phyloP scores from a whole-genome alignment of 1,140 invertebrate genomes.

The Littorina saxatilis region DNA sequence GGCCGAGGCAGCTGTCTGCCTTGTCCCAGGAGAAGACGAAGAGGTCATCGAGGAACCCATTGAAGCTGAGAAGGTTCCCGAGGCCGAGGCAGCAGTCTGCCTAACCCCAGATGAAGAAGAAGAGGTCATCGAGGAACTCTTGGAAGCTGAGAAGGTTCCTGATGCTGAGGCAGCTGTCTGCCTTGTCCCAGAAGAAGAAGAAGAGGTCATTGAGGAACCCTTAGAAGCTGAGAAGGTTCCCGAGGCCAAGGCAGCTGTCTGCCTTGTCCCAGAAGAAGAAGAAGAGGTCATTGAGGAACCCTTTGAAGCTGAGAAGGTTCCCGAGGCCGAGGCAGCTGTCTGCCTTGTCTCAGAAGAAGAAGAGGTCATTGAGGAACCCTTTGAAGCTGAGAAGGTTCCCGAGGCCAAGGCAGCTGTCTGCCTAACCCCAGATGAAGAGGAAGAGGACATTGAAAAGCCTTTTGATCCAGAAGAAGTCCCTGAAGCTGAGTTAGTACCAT shows the following conservation, averaged over 20 bases:
- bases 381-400: not conserved
- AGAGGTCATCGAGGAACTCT: slow-evolving; percentile 64
- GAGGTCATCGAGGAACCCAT: not conserved
- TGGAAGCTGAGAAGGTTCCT: slow-evolving; percentile 20
- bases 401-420: not conserved
- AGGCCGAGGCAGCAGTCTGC: not conserved
- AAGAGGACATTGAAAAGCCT: not conserved
- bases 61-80: not conserved
- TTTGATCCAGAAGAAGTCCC: not conserved
- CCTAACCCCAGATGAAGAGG: not conserved
- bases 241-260: not conserved
- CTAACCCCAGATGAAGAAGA: slow-evolving; percentile 35
- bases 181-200: slow-evolving; percentile 43
- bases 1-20: not conserved
- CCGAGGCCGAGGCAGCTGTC: not conserved
- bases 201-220: not conserved
- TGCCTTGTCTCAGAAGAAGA: not conserved
- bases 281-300: not conserved
- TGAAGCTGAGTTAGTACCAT: not conserved
- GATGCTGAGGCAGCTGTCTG: slow-evolving; percentile 29
- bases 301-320: not conserved
- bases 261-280: not conserved
- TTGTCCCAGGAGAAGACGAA: slow-evolving; percentile 5
- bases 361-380: slow-evolving; percentile 16
- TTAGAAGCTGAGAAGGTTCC: not conserved